phyloP scores from a whole-genome alignment of 2,797 vertebrate species.

The Nothura maculosa region DNA sequence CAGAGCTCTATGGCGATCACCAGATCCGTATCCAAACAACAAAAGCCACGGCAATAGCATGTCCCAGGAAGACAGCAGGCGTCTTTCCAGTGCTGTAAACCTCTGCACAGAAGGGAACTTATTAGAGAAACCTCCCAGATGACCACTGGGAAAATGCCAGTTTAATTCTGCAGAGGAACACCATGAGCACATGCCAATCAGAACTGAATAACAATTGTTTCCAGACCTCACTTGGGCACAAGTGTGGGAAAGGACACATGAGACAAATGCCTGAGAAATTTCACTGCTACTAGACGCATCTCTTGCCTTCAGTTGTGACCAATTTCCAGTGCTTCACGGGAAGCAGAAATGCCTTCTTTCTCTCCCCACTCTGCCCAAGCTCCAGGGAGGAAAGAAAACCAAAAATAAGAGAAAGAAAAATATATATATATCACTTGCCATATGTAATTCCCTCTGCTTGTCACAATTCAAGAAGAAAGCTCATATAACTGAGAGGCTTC shows the following conservation, averaged over 20 bases:
- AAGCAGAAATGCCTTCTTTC: not conserved
- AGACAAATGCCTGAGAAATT: not conserved
- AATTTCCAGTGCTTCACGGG: not conserved
- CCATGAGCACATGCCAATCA: not conserved
- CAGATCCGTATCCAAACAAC: not conserved
- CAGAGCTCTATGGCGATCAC: not conserved
- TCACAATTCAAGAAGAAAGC: not conserved
- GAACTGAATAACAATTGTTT: not conserved
- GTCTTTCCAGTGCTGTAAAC: not conserved
- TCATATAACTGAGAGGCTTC: not conserved
- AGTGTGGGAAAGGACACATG: not conserved
- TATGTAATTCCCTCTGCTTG: not conserved
- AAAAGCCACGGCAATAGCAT: not conserved
- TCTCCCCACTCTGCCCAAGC: not conserved
- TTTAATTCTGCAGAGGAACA: not conserved
- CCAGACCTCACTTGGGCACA: not conserved
- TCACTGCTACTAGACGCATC: not conserved
- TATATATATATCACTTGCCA: no score
- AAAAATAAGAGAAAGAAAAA: not conserved
- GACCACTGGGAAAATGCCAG: not conserved
- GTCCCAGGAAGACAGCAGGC: not conserved
- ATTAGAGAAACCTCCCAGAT: not conserved
- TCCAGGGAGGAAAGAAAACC: not conserved
- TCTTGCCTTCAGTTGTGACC: not conserved
- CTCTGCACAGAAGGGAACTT: not conserved